Evolutionary conservation across 2,113 vertebrate genomes (phyloP), one percentile per base, ranked within the genome.

Genomic region (Anolis sagrei): DNA sequence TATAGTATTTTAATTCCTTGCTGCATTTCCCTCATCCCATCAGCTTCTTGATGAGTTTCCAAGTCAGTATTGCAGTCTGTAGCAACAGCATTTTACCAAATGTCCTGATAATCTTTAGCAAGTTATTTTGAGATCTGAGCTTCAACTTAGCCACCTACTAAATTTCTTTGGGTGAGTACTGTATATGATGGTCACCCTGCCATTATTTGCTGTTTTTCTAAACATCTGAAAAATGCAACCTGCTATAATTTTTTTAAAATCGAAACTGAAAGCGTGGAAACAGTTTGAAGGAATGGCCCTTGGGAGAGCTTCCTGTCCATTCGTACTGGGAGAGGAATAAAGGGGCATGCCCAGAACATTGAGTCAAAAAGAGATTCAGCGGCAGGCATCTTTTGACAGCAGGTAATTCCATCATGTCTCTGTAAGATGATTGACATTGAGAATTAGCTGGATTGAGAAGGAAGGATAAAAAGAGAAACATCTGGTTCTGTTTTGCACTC

Each of bases 401-500:
- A 85, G 25, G 54, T 18, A 62, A 64, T 86, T 74, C 68, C 3
- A n/a, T 21, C 44, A 51, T 77, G 83, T 39, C 64, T 75, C 91
- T 58, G 75, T 83, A 19, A 80, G 2, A 83, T 93, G 94, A 88
- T 89, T 89, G 93, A 95, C 91, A 74, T 78, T 92, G 85, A 91
- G 93, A 95, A 94, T 90, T 51, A 89, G 91, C 61, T 2, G 0
- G 90, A 84, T 7, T 23, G 92, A 94, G 93, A 89, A 92, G 88
- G 90, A 89, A 87, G 95, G 92, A 90, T 83, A 89, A 95, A 96
- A 94, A 92, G 87, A 94, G 72, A 76, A 87, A 91, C 96, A 97
- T 97, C 96, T 97, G 96, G 95, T 95, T 97, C 95, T 75, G 1
- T 93, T 96, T 96, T 73, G 87, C 94, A 93, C 90, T 94, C 94